phyloP scores from a whole-genome alignment of 2,113 vertebrate species.

The Coturnix japonica region DNA sequence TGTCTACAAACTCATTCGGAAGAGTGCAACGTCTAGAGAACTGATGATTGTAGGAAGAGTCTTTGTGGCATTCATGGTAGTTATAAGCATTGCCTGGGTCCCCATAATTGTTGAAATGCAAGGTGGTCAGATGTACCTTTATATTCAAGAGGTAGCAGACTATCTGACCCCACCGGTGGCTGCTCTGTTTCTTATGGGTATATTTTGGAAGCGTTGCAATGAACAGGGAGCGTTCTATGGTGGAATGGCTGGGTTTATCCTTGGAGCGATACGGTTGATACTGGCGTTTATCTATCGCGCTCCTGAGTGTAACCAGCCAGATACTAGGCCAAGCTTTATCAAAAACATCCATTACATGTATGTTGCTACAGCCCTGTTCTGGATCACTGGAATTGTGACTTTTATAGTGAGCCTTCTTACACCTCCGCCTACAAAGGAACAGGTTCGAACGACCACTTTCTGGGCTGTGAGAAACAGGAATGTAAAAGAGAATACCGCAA shows the following conservation, averaged over 20 bases:
- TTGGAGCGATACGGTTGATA: constrained; percentile 86
- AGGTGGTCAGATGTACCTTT: constrained; percentile 97
- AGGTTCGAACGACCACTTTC: constrained; percentile 87
- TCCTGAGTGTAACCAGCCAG: constrained; percentile 90
- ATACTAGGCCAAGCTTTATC: constrained; percentile 89
- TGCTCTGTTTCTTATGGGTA: constrained; percentile 92
- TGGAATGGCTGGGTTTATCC: constrained; percentile 89
- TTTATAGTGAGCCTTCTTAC: constrained; percentile 92
- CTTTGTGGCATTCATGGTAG: constrained; percentile 95
- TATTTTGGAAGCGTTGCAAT: constrained; percentile 96
- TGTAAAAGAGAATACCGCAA: constrained; percentile 54
- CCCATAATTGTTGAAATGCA: constrained; percentile 99
- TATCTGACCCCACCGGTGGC: constrained; percentile 96
- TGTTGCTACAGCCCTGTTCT: constrained; percentile 90
- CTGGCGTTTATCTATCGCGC: constrained; percentile 92
- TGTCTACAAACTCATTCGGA: constrained; percentile 90
- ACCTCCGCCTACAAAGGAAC: constrained; percentile 87
- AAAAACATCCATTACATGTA: constrained; percentile 95
- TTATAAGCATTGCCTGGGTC: constrained; percentile 96
- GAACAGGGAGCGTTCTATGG: constrained; percentile 96
- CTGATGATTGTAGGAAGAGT: constrained; percentile 91
- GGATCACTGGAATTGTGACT: constrained; percentile 90
- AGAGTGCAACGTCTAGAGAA: constrained; percentile 86
- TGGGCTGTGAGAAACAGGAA: constrained; percentile 85
- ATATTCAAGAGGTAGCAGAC: constrained; percentile 97